Conservation (phyloP, 2,113 vertebrate species). For the Scophthalmus maximus region DNA sequence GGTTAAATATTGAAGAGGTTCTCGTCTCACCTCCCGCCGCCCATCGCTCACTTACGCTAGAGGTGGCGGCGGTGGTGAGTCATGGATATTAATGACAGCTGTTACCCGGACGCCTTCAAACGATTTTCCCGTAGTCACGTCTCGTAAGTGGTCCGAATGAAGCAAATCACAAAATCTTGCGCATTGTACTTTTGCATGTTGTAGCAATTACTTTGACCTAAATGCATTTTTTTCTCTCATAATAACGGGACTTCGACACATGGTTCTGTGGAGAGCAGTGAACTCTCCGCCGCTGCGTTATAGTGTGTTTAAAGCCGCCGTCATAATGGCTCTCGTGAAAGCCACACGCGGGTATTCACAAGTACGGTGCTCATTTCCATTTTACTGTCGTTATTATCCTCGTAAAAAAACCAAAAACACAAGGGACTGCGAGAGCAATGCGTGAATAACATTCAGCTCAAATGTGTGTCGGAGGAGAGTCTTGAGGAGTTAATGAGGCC, state of each 20-base stretch:
- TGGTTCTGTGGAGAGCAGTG: background rate
- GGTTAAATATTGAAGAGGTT: slow-evolving; percentile 76
- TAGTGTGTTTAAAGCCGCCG: slow-evolving; percentile 5
- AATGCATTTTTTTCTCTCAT: too few relatives aligned
- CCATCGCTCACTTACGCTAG: slow-evolving; percentile 49
- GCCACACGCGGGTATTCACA: slow-evolving; percentile 17
- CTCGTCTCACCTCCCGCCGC: slow-evolving; percentile 33
- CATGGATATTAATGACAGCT: slow-evolving; percentile 70
- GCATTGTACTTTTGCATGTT: slow-evolving; percentile 17
- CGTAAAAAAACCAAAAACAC: too few relatives aligned
- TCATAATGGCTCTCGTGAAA: slow-evolving; percentile 3
- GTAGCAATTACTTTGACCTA: slow-evolving; percentile 15
- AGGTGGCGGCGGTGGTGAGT: slow-evolving; percentile 61
- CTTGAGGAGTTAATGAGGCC: slow-evolving; percentile 45
- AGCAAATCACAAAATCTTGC: slow-evolving; percentile 42
- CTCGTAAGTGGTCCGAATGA: slow-evolving; percentile 40
- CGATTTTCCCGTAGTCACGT: slow-evolving; percentile 40
- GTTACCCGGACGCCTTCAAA: slow-evolving; percentile 50
- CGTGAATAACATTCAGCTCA: slow-evolving; percentile 29
- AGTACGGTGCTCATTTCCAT: slow-evolving; percentile 25
- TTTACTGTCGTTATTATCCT: slow-evolving; percentile 21
- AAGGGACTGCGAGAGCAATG: background rate
- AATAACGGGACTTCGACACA: background rate
- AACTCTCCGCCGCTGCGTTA: background rate
- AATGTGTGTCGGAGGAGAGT: slow-evolving; percentile 14